Evolutionary conservation across 2,888 invertebrate species (phyloP).

Genomic region (Brenthis hecate): DNA sequence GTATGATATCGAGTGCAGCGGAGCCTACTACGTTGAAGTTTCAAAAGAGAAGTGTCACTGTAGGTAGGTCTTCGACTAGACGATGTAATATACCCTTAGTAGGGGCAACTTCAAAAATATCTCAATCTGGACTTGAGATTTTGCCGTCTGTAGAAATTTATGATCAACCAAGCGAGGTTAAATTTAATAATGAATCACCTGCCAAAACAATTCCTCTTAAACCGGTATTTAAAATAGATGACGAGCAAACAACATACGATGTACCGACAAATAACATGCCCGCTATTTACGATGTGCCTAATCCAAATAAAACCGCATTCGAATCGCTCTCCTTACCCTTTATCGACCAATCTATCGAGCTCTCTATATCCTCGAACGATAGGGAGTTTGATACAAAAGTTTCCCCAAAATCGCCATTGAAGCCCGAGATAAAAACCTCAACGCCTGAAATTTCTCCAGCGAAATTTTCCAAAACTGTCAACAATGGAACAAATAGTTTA

Average conservation of each 20-base stretch:
- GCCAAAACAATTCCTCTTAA: slow-evolving; percentile 51
- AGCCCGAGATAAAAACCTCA: slow-evolving; percentile 55
- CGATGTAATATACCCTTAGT: slow-evolving; percentile 76
- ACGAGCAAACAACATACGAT: slow-evolving; percentile 66
- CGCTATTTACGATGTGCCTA: slow-evolving; percentile 75
- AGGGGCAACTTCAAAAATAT: slow-evolving; percentile 78
- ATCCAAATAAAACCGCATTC: slow-evolving; percentile 69
- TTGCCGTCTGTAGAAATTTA: slow-evolving; percentile 75
- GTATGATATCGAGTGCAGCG: slow-evolving; percentile 82
- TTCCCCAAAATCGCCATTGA: slow-evolving; percentile 68
- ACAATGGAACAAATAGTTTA: slow-evolving; percentile 66
- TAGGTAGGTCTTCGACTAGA: slow-evolving; percentile 64
- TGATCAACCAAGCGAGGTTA: slow-evolving; percentile 63
- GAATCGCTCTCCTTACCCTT: slow-evolving; percentile 74
- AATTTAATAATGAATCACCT: slow-evolving; percentile 56
- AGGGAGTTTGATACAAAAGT: slow-evolving; percentile 77
- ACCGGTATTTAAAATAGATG: slow-evolving; percentile 66
- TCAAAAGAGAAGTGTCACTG: slow-evolving; percentile 65
- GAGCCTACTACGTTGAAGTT: slow-evolving; percentile 69
- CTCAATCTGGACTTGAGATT: slow-evolving; percentile 75
- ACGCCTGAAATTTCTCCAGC: slow-evolving; percentile 58
- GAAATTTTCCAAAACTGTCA: slow-evolving; percentile 57
- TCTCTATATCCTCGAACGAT: slow-evolving; percentile 75
- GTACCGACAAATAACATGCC: slow-evolving; percentile 74
- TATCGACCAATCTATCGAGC: slow-evolving; percentile 76